Percentiles rank a stretch among this genome's conserved stretches.
phyloP scores from a whole-genome alignment of 2,888 invertebrate species.

The Drosophila parthenogenetica region DNA sequence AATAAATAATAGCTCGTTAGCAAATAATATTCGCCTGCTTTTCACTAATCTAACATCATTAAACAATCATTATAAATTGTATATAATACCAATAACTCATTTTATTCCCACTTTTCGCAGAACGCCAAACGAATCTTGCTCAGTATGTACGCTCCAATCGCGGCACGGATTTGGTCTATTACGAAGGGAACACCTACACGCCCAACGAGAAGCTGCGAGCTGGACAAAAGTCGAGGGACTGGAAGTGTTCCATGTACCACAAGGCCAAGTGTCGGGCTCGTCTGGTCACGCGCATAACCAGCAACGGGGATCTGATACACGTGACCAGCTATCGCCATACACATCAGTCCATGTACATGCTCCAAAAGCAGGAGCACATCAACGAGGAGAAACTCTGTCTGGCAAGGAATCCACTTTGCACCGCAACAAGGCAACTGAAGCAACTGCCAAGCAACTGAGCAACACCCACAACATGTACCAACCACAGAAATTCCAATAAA shows the following conservation, averaged over 20 bases:
- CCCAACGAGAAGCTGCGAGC: conserved; percentile 83
- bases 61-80: conserved; percentile 18
- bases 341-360: conserved; percentile 77
- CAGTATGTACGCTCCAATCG: conserved; percentile 72
- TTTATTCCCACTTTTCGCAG: neutral
- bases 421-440: conserved; percentile 28
- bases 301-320: conserved; percentile 72
- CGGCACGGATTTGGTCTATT: conserved; percentile 81
- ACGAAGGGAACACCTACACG: conserved; percentile 83
- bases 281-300: conserved; percentile 76
- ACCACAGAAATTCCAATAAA: conserved; percentile 27
- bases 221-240: conserved; percentile 82
- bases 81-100: neutral
- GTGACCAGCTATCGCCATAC: conserved; percentile 77
- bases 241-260: conserved; percentile 85
- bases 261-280: conserved; percentile 83
- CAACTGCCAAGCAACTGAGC: conserved; percentile 22
- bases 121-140: conserved; percentile 32
- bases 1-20: conserved; percentile 50
- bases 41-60: conserved; percentile 51
- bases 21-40: conserved; percentile 50
- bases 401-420: conserved; percentile 55
- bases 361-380: conserved; percentile 19
- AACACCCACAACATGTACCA: neutral
- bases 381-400: conserved; percentile 40